phyloP scores from a whole-genome alignment of 2,888 invertebrate species.

The Phrixothrix hirtus region DNA sequence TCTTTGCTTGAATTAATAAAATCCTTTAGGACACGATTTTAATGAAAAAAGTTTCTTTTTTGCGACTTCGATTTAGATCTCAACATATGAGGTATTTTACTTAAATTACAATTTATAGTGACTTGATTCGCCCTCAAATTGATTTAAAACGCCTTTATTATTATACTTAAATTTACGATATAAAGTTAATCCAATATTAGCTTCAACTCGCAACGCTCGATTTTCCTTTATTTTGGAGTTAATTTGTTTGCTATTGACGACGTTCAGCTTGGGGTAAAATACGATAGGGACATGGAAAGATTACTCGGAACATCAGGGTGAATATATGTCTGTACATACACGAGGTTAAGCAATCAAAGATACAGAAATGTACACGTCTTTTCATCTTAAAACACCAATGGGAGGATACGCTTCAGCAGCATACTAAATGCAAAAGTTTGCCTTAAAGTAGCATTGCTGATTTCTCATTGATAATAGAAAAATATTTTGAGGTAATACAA shows the following conservation, averaged over 20 bases:
- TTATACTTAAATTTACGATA: constrained; percentile 5
- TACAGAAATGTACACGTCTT: too few relatives aligned
- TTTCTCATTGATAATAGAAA: too few relatives aligned
- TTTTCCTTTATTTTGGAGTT: constrained; percentile 1
- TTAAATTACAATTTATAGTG: constrained; percentile 14
- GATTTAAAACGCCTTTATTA: constrained; percentile 10
- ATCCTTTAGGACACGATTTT: neutral
- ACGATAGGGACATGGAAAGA: too few relatives aligned
- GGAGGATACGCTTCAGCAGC: too few relatives aligned
- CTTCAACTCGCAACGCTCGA: neutral
- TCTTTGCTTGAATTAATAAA: neutral
- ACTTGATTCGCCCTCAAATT: constrained; percentile 11
- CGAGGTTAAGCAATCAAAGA: too few relatives aligned
- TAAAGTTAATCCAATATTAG: neutral
- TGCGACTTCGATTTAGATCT: neutral
- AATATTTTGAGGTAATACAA: too few relatives aligned
- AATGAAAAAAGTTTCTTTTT: neutral
- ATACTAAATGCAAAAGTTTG: too few relatives aligned
- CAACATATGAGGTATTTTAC: constrained; percentile 1
- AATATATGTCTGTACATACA: too few relatives aligned
- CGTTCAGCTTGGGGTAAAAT: neutral
- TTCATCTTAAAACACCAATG: too few relatives aligned
- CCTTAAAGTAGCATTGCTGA: too few relatives aligned
- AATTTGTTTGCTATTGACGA: constrained; percentile 1
- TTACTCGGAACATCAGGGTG: too few relatives aligned